Evolutionary conservation across 2,888 invertebrate species (phyloP).

Genomic region (Dyspetes luteomarginatus): DNA sequence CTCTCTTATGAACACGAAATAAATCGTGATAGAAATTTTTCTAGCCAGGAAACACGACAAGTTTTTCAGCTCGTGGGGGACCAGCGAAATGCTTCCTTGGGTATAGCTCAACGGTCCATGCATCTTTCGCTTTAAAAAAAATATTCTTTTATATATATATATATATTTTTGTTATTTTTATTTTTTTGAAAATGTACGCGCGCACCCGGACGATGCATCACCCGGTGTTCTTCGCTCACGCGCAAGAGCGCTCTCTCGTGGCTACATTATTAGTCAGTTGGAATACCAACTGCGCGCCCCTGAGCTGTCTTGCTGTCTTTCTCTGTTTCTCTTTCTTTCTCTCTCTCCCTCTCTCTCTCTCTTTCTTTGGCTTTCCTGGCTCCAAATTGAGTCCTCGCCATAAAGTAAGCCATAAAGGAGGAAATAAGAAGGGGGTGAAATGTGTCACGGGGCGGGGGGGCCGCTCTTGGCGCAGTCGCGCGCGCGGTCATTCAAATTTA

Average conservation of each 20-base stretch:
- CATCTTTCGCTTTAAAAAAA: conserved; percentile 25
- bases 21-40: conserved; percentile 66
- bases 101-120: conserved; percentile 12
- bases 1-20: not conserved
- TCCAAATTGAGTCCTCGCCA: conserved; percentile 85
- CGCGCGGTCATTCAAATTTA: conserved; percentile 82
- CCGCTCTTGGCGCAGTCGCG: conserved; percentile 57
- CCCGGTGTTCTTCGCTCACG: conserved; percentile 84
- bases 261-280: conserved; percentile 88
- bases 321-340: not conserved
- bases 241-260: conserved; percentile 85
- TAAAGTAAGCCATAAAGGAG: conserved; percentile 82
- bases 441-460: conserved; percentile 72
- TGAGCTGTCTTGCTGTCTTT: conserved; percentile 40
- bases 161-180: conserved; percentile 15
- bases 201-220: conserved; percentile 84
- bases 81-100: conserved; percentile 35
- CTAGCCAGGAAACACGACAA: conserved; percentile 30
- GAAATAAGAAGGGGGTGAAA: conserved; percentile 82
- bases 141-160: not conserved
- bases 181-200: conserved; percentile 47
- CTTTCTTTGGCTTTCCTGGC: conserved; percentile 81
- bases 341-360: conserved; percentile 35
- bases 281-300: conserved; percentile 84
- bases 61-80: conserved; percentile 11